phyloP scores from a whole-genome alignment of 1,140 invertebrate genomes.

The Zeugodacus cucurbitae region DNA sequence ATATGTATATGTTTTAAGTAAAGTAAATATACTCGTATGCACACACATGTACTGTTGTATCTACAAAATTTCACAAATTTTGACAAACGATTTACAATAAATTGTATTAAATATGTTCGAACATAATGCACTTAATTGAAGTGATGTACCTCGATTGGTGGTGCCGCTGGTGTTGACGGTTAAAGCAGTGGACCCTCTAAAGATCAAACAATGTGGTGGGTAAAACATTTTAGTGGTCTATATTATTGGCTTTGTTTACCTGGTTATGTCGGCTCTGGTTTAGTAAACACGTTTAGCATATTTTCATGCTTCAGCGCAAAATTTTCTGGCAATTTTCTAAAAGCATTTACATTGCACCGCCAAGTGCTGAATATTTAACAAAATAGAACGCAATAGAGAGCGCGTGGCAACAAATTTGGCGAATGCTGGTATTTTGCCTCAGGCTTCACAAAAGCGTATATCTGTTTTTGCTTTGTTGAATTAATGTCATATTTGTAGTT shows the following conservation, averaged over 20 bases:
- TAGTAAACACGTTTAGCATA: not conserved
- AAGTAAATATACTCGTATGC: not conserved
- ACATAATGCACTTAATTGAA: not conserved
- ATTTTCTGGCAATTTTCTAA: not conserved
- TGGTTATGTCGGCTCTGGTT: not conserved
- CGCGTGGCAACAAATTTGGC: not conserved
- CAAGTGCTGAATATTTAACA: not conserved
- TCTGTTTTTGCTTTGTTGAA: no score
- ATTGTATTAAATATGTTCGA: not conserved
- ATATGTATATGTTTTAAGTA: not conserved
- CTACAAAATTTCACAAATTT: no score
- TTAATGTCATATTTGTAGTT: not conserved
- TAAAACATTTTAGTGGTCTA: not conserved
- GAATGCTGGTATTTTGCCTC: no score
- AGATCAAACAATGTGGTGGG: not conserved
- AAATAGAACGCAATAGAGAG: not conserved
- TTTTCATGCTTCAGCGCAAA: not conserved
- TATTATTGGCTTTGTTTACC: not conserved
- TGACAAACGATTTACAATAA: not conserved
- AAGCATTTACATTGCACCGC: no score
- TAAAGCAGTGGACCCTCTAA: not conserved
- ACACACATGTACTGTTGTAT: no score
- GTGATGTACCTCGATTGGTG: no score
- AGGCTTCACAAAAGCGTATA: no score
- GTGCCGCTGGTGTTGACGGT: no score